Evolutionary conservation across 2,797 vertebrate species (phyloP), one percentile per base, ranked within the genome.

Genomic region (Urocyon cinereoargenteus): DNA sequence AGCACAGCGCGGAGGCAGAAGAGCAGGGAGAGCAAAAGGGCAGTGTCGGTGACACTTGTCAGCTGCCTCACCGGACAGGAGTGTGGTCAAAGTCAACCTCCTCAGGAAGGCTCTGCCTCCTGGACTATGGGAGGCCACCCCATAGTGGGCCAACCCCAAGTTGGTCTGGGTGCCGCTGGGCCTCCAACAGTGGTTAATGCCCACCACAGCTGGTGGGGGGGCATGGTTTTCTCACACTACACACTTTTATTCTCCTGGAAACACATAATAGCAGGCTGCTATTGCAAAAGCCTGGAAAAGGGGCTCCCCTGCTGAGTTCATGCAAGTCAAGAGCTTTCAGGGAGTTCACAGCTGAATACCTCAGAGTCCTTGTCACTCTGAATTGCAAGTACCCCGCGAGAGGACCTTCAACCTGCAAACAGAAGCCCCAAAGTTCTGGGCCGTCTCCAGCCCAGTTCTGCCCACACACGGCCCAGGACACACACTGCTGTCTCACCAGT

Each of bases 271-370:
- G 97, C 72, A 66, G 97, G 68, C 21, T 0, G 6, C 13, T 85
- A 96, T 87, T 49, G 68, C 66, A 90, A 28, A 97, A 79, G 94
- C 79, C 84, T 88, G 59, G 51, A 61, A 79, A 97, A 97, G 97
- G 90, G 92, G 95, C 86, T 95, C 96, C 96, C 98, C 98, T 95
- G 93, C 96, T 86, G 97, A 97, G 98, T 90, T 97, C 96, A 96
- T 64, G 85, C 85, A 51, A 92, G 96, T 97, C 96, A 97, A 89
- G 98, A 95, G 83, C 96, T 96, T 97, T 26, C 95, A 89, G 83
- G 82, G 68, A 97, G 97, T 90, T 93, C 40, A 45, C 40, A 45
- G 40, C 40, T 95, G 95, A 97, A 97, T 86, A 97, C 95, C 95
- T 78, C 92, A 40, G 61, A 34, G 53, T 45, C 92, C 72, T 90